A percentile compares a stretch with the other conserved stretches of the same genome.
phyloP scores from a whole-genome alignment of 2,113 vertebrate genomes.

The Polypterus bichir region DNA sequence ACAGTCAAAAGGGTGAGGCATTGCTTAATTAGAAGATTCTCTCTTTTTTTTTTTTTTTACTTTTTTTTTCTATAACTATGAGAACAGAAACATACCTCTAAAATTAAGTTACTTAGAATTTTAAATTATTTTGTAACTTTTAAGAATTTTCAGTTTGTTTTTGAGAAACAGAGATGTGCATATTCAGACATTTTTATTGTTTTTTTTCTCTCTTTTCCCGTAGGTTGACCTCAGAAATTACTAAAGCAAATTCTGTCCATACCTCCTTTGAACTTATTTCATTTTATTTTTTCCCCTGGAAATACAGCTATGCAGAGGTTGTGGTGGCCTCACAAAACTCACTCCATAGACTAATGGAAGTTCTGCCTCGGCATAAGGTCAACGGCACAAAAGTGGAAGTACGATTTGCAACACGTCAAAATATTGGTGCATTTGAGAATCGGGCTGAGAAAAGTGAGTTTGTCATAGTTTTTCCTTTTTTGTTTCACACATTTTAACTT shows the following conservation, averaged over 20 bases:
- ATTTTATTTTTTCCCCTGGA: constrained; percentile 5
- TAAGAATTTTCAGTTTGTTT: neutral
- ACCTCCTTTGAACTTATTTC: neutral
- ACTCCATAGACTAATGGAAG: constrained; percentile 68
- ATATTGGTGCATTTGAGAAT: constrained; percentile 73
- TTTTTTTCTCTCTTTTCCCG: neutral
- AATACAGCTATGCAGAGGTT: constrained; percentile 72
- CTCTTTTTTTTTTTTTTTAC: neutral
- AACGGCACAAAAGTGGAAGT: constrained; percentile 78
- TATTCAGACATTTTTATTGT: no score
- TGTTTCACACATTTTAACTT: no score
- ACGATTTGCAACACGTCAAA: constrained; percentile 73
- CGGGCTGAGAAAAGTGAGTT: constrained; percentile 82
- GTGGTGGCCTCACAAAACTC: constrained; percentile 76
- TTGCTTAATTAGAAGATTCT: neutral
- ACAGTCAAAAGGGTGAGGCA: constrained; percentile 85
- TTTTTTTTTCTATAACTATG: neutral
- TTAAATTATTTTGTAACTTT: neutral
- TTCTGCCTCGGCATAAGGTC: constrained; percentile 67
- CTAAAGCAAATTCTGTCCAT: neutral
- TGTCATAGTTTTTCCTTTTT: constrained; percentile 4
- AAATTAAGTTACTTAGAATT: neutral
- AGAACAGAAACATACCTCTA: neutral
- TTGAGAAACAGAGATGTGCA: neutral
- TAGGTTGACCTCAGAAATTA: neutral